Evolutionary conservation across 2,797 vertebrate genomes (phyloP), one percentile per base, ranked within the genome.

Genomic region (Anguilla anguilla): DNA sequence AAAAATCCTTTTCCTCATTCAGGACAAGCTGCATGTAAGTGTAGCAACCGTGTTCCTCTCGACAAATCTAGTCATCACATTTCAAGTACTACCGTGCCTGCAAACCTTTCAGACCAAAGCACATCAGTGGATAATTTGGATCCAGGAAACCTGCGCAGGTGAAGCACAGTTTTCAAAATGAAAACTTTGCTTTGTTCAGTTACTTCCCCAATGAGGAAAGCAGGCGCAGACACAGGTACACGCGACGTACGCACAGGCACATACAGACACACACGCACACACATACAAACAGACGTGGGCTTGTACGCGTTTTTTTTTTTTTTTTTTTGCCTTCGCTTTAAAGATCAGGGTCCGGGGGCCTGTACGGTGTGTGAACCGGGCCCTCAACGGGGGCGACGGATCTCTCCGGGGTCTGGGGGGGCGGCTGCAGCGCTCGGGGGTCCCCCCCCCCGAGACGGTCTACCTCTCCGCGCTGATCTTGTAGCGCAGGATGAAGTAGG

Each of bases 391-490:
- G 77, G 81, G 22, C 39, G 72, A 35, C 15, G 43, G 74, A 25
- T 51, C 43, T 81, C 77, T n/a, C 77, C 72, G 0, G 31, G 25
- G 25, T 6, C 28, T 13, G 43, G 74, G 39, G 39, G 39, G 74
- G 74, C 74, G 3, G 13, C 35, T 6, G 11, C 31, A 19, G 39
- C 5, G 35, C 13, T 49, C 43, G 22, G 25, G 31, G 74, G 43
- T 3, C 13, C 28, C 17, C 11, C 2, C 19, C 6, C 55, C 85
- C 46, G 17, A 39, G 79, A 46, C 10, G 19, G 28, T 96, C 95
- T 98, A 99, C 94, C 98, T 97, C 94, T 99, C 97, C 0, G 98
- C 97, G 49, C 93, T 96, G 95, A 99, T 98, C 94, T 98, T 99
- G 95, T 99, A 98, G 87, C 97, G 95, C 86, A 99, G 96, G 79